phyloP scores from a whole-genome alignment of 2,797 vertebrate genomes.

The Tarsius wallacei region DNA sequence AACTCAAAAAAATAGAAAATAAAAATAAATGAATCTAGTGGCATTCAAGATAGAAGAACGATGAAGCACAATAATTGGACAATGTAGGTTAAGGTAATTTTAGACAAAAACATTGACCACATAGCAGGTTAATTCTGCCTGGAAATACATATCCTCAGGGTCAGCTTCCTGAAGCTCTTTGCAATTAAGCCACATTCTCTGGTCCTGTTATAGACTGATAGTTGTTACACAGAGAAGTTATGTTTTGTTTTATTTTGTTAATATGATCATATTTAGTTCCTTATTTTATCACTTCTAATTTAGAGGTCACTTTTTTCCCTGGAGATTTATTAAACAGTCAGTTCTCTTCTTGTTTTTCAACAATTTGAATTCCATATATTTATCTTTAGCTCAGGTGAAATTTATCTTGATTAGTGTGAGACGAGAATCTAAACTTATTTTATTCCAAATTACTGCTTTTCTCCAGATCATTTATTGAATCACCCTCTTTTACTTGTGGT shows the following conservation, averaged over 20 bases:
- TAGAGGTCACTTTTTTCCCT: background rate
- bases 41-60: slow-evolving; percentile 9
- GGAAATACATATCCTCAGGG: background rate
- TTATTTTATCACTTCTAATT: slow-evolving; percentile 18
- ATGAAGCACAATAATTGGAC: background rate
- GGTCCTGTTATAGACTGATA: background rate
- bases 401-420: slow-evolving; percentile 42
- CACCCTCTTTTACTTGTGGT: background rate
- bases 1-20: too few relatives aligned
- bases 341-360: slow-evolving; percentile 31
- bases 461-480: background rate
- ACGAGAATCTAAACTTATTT: slow-evolving; percentile 23
- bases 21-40: background rate
- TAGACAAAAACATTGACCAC: background rate
- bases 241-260: background rate
- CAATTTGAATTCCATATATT: slow-evolving; percentile 13
- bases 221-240: background rate
- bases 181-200: background rate
- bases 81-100: background rate
- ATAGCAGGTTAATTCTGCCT: background rate
- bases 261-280: background rate
- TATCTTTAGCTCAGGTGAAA: slow-evolving; percentile 38
- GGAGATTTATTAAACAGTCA: slow-evolving; percentile 42
- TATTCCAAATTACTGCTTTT: slow-evolving; percentile 17
- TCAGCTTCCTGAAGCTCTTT: background rate